Base-by-base conservation (phyloP, 2,888 invertebrate genomes). In the Agrenia bidenticulata region DNA sequence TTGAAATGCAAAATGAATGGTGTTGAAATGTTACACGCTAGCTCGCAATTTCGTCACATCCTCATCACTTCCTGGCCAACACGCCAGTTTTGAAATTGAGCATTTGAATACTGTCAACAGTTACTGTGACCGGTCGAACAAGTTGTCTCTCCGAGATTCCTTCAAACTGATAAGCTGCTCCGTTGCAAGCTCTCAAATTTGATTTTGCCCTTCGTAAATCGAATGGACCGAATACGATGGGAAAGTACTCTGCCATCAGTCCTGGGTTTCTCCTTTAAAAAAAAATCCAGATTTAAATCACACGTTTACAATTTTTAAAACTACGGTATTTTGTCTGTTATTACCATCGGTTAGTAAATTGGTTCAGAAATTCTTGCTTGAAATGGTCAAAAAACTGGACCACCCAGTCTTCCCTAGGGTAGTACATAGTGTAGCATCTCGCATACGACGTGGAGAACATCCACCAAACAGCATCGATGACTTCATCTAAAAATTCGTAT, bases 381-480 rank as follows among this genome's bases (percentile, higher is more conserved):
- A 66, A 66, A 55, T 51, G 32, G 53, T 66, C 54, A 49, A 63
- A 63, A 27, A 66, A 60, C 9, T 54, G 54, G 1, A 66, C n/a
- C 32, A 66, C 63, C 17, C 45, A 21, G 55, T 66, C 66, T 21
- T 66, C 66, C 23, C 63, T 59, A 19, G 66, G 66, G 26, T 66
- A 66, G 21, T 49, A 63, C 41, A 49, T 45, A 1, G 63, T 32
- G 32, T 66, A 66, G 27, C 66, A 66, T 45, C 66, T 39, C 4
- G 63, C 63, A 27, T 66, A 66, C 1, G 66, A 49, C 2, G 66
- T 66, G 2, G 63, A 59, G 32, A 66, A 66, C 66, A 66, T 66
- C 63, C 63, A 66, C 66, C 66, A 66, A 56, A 66, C 32, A 1
- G 63, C 63, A 27, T 66, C 66, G 53, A 66, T 63, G 13, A 66